Base-by-base conservation (phyloP, 2,797 vertebrate genomes). In the Malacoraja senta region DNA sequence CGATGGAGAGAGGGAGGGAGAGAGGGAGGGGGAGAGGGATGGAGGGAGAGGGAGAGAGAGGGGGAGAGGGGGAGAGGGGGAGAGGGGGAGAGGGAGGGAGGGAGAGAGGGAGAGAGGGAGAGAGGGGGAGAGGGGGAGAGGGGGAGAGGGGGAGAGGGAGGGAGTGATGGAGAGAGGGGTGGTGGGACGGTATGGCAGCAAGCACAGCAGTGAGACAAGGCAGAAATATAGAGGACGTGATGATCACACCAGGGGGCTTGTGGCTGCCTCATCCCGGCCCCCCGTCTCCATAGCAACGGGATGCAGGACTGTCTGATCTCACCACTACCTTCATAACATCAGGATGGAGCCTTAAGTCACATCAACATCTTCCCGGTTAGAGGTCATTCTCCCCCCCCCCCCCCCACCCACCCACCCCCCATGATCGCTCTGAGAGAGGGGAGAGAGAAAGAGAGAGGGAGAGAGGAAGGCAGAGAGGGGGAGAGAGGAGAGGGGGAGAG, bases 141-240 rank as follows among this genome's bases (percentile, higher is more conserved):
- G 94, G 86, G 81, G 93, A 93, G 93, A 94, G 95, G 93, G 93
- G 94, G 95, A 96, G 95, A 96, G 95, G 94, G 94, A 93, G 95
- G 95, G 95, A 94, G 78, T 61, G 94, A 95, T 95, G 95, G 86
- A 92, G 94, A 9, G 53, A 94, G 77, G 93, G 94, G 95, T 95
- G 94, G 88, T 2, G 24, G 44, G n/a, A 13, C 9, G 10, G 32
- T 78, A 3, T 12, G 19, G 71, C 63, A 79, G 53, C 65, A 6
- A 78, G 21, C 21, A n/a, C 9, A n/a, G 19, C 68, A 6, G 29
- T 19, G 32, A 96, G 96, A 97, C 97, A 96, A 94, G 95, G 95
- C 96, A 91, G 93, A 93, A 93, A 96, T 95, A 95, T 94, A 96
- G 96, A 95, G 96, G 97, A 97, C 88, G 24, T 24, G 86, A 61